Evolutionary conservation across 2,888 invertebrate genomes (phyloP).

Genomic region (Hypolimnas misippus): DNA sequence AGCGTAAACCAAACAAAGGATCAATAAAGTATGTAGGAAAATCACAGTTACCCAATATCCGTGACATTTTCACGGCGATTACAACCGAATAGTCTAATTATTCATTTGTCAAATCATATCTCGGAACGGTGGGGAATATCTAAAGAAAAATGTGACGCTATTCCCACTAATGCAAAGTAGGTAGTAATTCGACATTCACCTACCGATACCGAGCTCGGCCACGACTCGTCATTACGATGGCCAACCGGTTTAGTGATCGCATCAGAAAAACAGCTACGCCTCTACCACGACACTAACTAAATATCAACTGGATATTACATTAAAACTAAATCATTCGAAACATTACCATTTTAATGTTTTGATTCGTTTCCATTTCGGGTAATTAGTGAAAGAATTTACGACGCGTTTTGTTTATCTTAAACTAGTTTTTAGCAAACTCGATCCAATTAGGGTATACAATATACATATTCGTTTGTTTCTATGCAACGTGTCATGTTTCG

Average conservation of each 20-base stretch:
- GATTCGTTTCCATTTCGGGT: background rate
- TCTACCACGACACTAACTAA: constrained; percentile 56
- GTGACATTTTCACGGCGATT: constrained; percentile 19
- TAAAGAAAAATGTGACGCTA: constrained; percentile 36
- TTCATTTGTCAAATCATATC: constrained; percentile 30
- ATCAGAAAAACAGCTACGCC: constrained; percentile 80
- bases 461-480: too few species aligned
- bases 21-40: background rate
- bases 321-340: constrained; percentile 6
- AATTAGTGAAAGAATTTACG: background rate
- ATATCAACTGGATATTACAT: constrained; percentile 34
- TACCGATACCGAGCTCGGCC: constrained; percentile 54
- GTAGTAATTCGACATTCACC: constrained; percentile 69
- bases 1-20: background rate
- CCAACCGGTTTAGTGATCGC: constrained; percentile 80
- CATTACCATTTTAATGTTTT: background rate
- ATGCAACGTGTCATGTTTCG: too few species aligned
- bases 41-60: background rate
- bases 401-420: background rate
- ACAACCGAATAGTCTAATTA: constrained; percentile 25
- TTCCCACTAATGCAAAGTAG: constrained; percentile 65
- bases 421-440: background rate
- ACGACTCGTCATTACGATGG: constrained; percentile 73
- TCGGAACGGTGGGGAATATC: constrained; percentile 26
- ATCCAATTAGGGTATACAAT: too few species aligned